phyloP scores from a whole-genome alignment of 2,113 vertebrate genomes.

The Okapia johnstoni region DNA sequence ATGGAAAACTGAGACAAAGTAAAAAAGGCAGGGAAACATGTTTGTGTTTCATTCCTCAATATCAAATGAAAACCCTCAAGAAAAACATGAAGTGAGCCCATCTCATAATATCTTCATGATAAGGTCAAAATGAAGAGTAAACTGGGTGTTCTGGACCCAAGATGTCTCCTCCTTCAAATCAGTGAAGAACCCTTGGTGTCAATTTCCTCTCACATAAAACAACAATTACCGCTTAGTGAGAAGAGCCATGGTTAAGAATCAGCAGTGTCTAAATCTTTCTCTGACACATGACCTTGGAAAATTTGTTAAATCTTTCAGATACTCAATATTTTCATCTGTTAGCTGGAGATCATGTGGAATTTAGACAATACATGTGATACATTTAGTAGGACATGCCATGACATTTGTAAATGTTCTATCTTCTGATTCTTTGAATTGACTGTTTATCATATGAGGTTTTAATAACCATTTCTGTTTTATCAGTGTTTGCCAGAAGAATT shows the following conservation, averaged over 20 bases:
- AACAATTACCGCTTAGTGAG: neutral
- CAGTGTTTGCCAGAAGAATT: slow-evolving; percentile 17
- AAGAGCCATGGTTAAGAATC: neutral
- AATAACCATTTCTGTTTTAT: neutral
- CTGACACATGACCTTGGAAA: neutral
- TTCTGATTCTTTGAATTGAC: neutral
- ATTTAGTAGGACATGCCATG: neutral
- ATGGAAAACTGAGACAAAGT: neutral
- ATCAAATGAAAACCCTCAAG: neutral
- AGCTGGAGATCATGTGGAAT: neutral
- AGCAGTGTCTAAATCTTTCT: neutral
- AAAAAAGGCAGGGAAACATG: neutral
- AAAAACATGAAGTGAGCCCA: neutral
- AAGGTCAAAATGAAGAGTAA: neutral
- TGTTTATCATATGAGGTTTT: neutral
- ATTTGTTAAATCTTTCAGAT: neutral
- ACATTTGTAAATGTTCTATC: neutral
- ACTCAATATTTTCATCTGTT: neutral
- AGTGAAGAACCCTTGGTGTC: neutral
- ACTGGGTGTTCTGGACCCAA: neutral
- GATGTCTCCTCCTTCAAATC: neutral
- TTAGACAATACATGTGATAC: neutral
- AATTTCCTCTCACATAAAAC: neutral
- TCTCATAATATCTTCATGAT: neutral
- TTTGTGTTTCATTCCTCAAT: neutral